Base-by-base conservation (phyloP, 2,797 vertebrate genomes). In the Anguilla obscura region DNA sequence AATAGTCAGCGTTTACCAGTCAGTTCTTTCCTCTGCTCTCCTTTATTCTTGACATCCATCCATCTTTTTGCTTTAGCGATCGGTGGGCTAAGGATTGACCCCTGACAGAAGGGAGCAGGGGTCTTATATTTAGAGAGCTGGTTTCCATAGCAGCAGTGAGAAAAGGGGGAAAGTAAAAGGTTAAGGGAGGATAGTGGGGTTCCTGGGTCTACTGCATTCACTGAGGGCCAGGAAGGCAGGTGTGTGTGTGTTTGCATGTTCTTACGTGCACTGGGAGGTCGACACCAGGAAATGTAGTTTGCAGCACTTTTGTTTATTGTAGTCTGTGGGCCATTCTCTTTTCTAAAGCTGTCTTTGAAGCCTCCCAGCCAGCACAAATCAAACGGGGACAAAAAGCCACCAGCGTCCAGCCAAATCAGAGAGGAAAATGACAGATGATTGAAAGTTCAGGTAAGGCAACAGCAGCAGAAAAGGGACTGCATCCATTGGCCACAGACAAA, bases 61-160 rank as follows among this genome's bases (percentile, higher is more conserved):
- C 36, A 27, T 36, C 36, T 50, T 50, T 60, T 52, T 10, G 1
- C 33, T n/a, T 84, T 40, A 40, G 30, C 36, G 33, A 66, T 85
- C 9, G 85, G 16, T 21, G 36, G 85, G 33, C 56, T 7, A 33
- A 36, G 52, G 60, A 50, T 76, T 86, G 85, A 60, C 63, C 66
- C 48, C 36, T 86, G 40, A 12, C 52, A 85, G 16, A 9, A 85
- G 58, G 33, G 58, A 33, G 86, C 66, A 86, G 14, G n/a, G 69
- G 27, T 74, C 50, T 48, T 56, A 48, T 48, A 71, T 82, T 87
- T 66, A 87, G 24, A 87, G 45, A 40, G 10, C 40, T 80, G 56
- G 87, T 84, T 84, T 84, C 80, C 87, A 87, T 87, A 82, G 66
- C 27, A 84, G 80, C 80, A 52, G 58, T 27, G 12, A 58, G 82